These are phyloP conservation scores for Mystacornis crossleyi DNA, from an alignment of 2,113 vertebrate genomes.

Conservation along the genomic window DNA sequence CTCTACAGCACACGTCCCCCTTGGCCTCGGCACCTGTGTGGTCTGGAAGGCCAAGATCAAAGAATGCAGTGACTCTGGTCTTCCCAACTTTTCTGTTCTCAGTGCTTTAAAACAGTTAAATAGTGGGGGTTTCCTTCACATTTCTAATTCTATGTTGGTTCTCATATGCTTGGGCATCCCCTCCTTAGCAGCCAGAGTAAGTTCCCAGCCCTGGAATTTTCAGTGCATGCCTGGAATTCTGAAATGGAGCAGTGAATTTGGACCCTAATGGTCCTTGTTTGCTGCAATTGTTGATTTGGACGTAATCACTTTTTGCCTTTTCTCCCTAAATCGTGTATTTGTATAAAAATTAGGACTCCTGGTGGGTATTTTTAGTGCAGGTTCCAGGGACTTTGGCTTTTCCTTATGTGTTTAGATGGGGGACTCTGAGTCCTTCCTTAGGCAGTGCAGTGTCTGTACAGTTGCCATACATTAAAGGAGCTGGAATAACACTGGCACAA, in stretches of 20 bases:
- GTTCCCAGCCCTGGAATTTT: neutral
- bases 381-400: neutral
- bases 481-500: neutral
- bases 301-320: accelerated
- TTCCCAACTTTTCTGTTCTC: neutral
- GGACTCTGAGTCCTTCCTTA: neutral
- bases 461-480: neutral
- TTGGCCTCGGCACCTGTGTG: neutral
- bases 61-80: neutral
- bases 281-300: neutral
- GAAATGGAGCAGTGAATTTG: neutral
- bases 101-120: neutral
- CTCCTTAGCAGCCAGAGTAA: neutral
- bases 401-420: neutral
- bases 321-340: neutral
- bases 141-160: neutral
- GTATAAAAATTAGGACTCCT: neutral
- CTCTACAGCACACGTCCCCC: accelerated
- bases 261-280: neutral
- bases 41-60: neutral
- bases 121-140: neutral
- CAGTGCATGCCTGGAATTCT: neutral
- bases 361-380: neutral
- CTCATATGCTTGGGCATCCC: neutral
- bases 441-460: neutral